Evolutionary conservation across 2,888 invertebrate species (phyloP).

Genomic region (Clostera curtula): DNA sequence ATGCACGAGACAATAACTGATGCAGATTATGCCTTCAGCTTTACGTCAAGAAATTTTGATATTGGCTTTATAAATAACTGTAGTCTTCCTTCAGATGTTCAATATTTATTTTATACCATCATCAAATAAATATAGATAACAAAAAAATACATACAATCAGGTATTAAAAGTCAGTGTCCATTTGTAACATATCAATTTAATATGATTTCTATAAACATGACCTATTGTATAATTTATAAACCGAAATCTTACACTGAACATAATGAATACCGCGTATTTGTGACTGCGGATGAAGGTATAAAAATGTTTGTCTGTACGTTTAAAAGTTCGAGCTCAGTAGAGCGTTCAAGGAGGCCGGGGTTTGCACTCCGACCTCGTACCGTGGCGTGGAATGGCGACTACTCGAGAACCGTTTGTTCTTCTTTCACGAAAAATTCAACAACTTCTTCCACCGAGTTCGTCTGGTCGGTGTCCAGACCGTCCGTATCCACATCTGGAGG

Average conservation of each 20-base stretch:
- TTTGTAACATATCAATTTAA: constrained; percentile 72
- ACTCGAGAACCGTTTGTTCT: constrained; percentile 88
- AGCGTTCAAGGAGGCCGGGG: constrained; percentile 36
- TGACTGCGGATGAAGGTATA: constrained; percentile 38
- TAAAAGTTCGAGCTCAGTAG: constrained; percentile 26
- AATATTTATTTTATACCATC: constrained; percentile 50
- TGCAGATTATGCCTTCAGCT: not conserved
- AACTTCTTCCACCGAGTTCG: constrained; percentile 94
- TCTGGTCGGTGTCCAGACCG: constrained; percentile 87
- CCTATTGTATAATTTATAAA: constrained; percentile 65
- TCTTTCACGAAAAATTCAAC: constrained; percentile 99
- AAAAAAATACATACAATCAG: constrained; percentile 38
- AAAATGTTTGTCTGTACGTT: constrained; percentile 45
- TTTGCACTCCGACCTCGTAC: constrained; percentile 41
- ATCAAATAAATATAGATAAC: constrained; percentile 33
- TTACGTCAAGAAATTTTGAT: constrained; percentile 5
- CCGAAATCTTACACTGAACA: constrained; percentile 56
- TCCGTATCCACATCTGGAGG: constrained; percentile 93
- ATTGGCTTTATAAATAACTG: constrained; percentile 19
- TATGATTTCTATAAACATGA: constrained; percentile 68
- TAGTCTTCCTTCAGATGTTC: constrained; percentile 31
- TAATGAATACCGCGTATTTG: constrained; percentile 31
- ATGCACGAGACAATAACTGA: too few species aligned
- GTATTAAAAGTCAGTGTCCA: constrained; percentile 60
- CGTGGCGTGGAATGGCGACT: constrained; percentile 55